Conservation (phyloP, 2,797 vertebrate species). For the Phrynocephalus guinanensis region DNA sequence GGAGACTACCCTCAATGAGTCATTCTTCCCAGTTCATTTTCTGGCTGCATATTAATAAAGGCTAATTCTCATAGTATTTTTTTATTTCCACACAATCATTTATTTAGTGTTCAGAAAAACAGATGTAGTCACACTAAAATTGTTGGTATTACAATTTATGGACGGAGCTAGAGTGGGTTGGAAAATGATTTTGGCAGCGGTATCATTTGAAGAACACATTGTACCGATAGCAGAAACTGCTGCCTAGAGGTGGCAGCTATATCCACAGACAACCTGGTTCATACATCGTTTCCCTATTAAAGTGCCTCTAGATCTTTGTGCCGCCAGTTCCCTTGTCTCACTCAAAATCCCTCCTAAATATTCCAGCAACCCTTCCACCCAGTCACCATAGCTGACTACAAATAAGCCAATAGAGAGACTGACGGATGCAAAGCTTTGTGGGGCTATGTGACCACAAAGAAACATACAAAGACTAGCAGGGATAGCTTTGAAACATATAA, state of each 20-base stretch:
- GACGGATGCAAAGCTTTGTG: too few species aligned
- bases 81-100: background rate
- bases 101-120: background rate
- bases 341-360: background rate
- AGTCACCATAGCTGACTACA: too few species aligned
- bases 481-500: too few species aligned
- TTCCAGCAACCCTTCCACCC: background rate
- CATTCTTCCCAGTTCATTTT: constrained; percentile 2
- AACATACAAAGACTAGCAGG: too few species aligned
- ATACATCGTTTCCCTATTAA: background rate
- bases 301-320: background rate
- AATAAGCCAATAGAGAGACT: too few species aligned
- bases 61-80: background rate
- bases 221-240: background rate
- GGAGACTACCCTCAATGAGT: constrained; percentile 4
- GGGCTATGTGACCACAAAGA: too few species aligned
- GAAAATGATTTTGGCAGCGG: background rate
- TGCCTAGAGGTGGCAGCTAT: too few species aligned
- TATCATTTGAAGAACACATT: background rate
- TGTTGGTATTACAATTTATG: background rate
- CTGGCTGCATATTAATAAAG: background rate
- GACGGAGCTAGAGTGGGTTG: background rate
- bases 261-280: background rate
- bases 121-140: background rate
- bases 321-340: background rate